phyloP scores from a whole-genome alignment of 2,888 invertebrate genomes.

The Dioctria rufipes region DNA sequence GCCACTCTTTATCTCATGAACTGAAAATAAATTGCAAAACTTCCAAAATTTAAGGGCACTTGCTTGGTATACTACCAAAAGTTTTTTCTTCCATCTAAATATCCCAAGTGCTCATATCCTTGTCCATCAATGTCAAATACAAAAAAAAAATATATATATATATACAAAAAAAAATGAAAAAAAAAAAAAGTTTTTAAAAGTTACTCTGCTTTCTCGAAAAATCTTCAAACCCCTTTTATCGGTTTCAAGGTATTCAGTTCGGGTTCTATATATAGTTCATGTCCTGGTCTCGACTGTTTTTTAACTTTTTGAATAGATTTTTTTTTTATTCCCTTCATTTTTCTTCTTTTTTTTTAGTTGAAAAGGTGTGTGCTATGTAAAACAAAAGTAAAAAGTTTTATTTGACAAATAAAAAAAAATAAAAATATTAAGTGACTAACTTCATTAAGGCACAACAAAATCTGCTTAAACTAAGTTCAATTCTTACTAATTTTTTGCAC shows the following conservation, averaged over 20 bases:
- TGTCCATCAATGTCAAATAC: constrained; percentile 54
- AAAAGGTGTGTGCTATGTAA: constrained; percentile 16
- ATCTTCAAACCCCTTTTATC: constrained; percentile 43
- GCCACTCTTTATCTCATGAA: constrained; percentile 21
- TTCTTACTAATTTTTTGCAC: not conserved
- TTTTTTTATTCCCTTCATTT: constrained; percentile 5
- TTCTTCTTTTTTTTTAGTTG: not conserved
- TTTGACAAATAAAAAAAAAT: constrained; percentile 7
- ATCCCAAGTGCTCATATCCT: constrained; percentile 49
- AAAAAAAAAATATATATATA: too few relatives aligned
- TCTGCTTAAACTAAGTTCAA: not conserved
- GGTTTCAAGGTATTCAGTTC: constrained; percentile 24
- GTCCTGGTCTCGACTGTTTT: not conserved
- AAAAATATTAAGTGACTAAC: constrained; percentile 1
- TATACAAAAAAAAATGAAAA: too few relatives aligned
- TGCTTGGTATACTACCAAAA: constrained; percentile 9
- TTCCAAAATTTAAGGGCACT: constrained; percentile 33
- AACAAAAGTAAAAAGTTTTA: constrained; percentile 28
- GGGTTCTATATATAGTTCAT: not conserved
- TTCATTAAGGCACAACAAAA: not conserved
- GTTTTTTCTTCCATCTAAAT: constrained; percentile 20
- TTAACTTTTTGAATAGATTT: constrained; percentile 11
- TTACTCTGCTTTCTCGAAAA: constrained; percentile 36
- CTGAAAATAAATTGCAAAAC: constrained; percentile 49
- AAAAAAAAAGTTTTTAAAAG: constrained; percentile 44